Base-by-base conservation (phyloP, 2,888 invertebrate genomes). In the Thysanoteuthis rhombus region DNA sequence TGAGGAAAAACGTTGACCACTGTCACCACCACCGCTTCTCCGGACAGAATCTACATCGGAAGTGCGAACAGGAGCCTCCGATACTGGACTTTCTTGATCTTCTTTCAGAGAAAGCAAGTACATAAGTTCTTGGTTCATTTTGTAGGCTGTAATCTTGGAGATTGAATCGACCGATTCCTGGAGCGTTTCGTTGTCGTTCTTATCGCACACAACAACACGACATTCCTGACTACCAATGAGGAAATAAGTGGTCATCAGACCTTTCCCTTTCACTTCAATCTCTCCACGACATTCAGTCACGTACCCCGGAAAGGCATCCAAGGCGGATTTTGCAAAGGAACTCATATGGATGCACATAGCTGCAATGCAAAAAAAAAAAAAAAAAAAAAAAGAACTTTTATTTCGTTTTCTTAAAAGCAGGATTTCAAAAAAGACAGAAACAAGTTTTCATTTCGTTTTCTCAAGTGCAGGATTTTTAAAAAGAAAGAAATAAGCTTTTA, bases 181-280 rank as follows among this genome's bases (percentile, higher is more conserved):
- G 3, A 16, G n/a, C 12, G n/a, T 36, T 3, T n/a, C 75, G 1
- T 75, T 75, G 75, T 75, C n/a, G 12, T 75, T 75, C 10, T n/a
- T 12, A 16, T 75, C 75, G 19, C 2, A 75, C n/a, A n/a, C 16
- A 36, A 75, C n/a, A 1, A 36, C n/a, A 12, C 25, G n/a, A 25
- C 16, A 16, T n/a, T 75, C 75, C 36, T 75, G 75, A n/a, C 75
- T 95, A 16, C 96, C 96, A 22, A 94, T 93, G 39, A 99, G 97
- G 97, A 99, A 99, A 96, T 98, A 99, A 0, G 99, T 99, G 28
- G 98, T 98, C 98, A 99, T 99, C 96, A 98, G 98, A 0, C 99
- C 99, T 97, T 99, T 99, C 1, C 99, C 99, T 96, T 99, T 99
- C 0, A 99, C 98, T 97, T 98, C 98, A 8, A 99, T 98, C 96